Evolutionary conservation across 2,888 invertebrate species (phyloP), one percentile per base, ranked within the genome.

Genomic region (Gandaritis pyraliata): DNA sequence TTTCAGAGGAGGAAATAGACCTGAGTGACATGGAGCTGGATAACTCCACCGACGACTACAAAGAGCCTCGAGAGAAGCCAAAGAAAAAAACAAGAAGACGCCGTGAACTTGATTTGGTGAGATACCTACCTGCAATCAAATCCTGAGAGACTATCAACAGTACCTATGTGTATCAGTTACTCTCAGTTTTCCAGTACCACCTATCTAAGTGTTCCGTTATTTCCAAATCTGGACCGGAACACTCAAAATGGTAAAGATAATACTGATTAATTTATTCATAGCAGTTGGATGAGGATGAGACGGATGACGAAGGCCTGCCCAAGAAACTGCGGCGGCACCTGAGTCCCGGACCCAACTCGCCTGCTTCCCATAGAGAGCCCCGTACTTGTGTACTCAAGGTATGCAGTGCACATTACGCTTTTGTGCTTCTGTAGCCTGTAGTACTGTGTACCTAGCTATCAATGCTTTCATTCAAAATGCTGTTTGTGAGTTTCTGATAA

Each of bases 371-470:
- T 47, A 92, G 97, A 38, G 97, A 97, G 77, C 96, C 96, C 2
- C 93, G 97, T 33, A 95, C 95, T 45, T 97, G 97, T 88, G 97
- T 97, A 11, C 92, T 97, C 8, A 94, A 96, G 74, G 95, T 91
- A 81, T 67, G 61, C 55, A 55, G 59, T 46, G 38, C 58, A 61
- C 58, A 50, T 49, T 30, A n/a, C 5, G 51, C 45, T 64, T 41
- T 18, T 57, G 62, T 62, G 62, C 54, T 62, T 62, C 62, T 62
- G 62, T 62, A 46, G 58, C 62, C 62, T 54, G 29, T 50, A 46
- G 62, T 58, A 58, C 33, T 33, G 10, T 29, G 6, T 11, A 33
- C 54, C 29, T 30, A 30, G 30, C 10, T n/a, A 16, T 4, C 4
- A 11, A 2, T 43, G 43, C 16, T 15, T 41, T 11, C 33, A 33